Evolutionary conservation across 1,140 invertebrate species (phyloP).

Genomic region (Calliopsis andreniformis): DNA sequence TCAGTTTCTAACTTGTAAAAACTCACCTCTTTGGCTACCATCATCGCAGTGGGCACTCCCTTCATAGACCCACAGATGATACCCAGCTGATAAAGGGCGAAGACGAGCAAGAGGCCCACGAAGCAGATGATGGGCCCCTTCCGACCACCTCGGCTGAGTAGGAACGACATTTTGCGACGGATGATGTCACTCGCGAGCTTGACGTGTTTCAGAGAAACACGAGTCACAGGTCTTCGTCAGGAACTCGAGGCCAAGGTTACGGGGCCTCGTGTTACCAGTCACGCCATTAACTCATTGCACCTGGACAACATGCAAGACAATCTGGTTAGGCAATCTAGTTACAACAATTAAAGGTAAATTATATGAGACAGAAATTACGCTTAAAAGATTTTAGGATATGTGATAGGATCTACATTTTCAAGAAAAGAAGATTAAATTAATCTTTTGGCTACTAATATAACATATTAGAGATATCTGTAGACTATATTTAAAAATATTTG

Average conservation of each 20-base stretch:
- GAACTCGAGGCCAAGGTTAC: slow-evolving; percentile 44
- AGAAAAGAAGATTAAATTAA: too few species aligned
- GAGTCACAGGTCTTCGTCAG: background rate
- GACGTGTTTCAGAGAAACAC: slow-evolving; percentile 24
- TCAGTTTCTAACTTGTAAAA: too few species aligned
- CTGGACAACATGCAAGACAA: slow-evolving; percentile 18
- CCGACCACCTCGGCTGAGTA: slow-evolving; percentile 72
- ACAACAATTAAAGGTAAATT: too few species aligned
- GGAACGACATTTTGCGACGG: slow-evolving; percentile 71
- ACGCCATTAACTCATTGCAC: slow-evolving; percentile 52
- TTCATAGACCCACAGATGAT: slow-evolving; percentile 76
- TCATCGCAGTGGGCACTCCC: slow-evolving; percentile 71
- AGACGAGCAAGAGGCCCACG: slow-evolving; percentile 71
- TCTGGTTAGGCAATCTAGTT: slow-evolving; percentile 2
- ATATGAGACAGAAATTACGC: too few species aligned
- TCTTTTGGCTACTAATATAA: too few species aligned
- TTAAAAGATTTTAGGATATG: too few species aligned
- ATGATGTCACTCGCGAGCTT: slow-evolving; percentile 7
- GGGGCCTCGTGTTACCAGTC: slow-evolving; percentile 36
- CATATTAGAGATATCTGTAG: too few species aligned
- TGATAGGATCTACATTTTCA: too few species aligned
- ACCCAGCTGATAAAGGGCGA: slow-evolving; percentile 78
- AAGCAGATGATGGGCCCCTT: slow-evolving; percentile 76
- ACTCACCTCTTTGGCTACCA: slow-evolving; percentile 78
- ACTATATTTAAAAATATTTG: too few species aligned